A percentile compares a stretch with the other conserved stretches of the same genome.
These are phyloP conservation scores for Microplitis deprimator DNA, from an alignment of 2,888 invertebrate species.

Conservation along the genomic window DNA sequence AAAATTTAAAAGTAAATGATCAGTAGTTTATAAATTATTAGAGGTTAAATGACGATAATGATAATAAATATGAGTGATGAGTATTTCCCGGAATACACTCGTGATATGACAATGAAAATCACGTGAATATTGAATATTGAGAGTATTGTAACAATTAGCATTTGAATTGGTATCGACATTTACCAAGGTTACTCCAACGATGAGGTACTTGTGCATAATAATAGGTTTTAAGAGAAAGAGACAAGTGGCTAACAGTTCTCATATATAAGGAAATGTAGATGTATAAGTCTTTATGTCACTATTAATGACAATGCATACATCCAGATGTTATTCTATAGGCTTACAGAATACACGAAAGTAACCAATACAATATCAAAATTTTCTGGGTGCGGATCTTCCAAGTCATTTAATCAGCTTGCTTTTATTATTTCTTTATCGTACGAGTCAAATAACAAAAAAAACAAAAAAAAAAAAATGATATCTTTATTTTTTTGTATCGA, in stretches of 20 bases:
- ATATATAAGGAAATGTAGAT: slow-evolving; percentile 20
- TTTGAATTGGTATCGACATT: slow-evolving; percentile 33
- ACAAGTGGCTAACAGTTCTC: slow-evolving; percentile 33
- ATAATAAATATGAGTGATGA: not conserved
- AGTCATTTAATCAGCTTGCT: not conserved
- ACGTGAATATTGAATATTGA: slow-evolving; percentile 16
- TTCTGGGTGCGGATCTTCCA: not conserved
- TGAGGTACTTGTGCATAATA: slow-evolving; percentile 31
- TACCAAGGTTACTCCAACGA: slow-evolving; percentile 25
- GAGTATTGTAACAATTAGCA: slow-evolving; percentile 33
- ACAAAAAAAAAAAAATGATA: too few relatives aligned
- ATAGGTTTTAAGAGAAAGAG: slow-evolving; percentile 17
- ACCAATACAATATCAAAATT: not conserved
- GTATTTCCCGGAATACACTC: not conserved
- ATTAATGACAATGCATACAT: slow-evolving; percentile 25
- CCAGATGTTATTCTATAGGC: slow-evolving; percentile 7
- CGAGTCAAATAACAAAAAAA: not conserved
- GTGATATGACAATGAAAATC: slow-evolving; percentile 20
- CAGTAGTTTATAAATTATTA: not conserved
- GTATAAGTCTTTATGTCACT: slow-evolving; percentile 18
- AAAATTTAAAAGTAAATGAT: not conserved
- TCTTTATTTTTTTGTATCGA: not conserved
- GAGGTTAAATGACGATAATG: not conserved
- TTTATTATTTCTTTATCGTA: not conserved
- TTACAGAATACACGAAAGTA: slow-evolving; percentile 11